Percentiles rank a stretch among this genome's conserved stretches.
These are phyloP conservation scores for Temnothorax longispinosus DNA, from an alignment of 1,140 invertebrate species.

Conservation along the genomic window DNA sequence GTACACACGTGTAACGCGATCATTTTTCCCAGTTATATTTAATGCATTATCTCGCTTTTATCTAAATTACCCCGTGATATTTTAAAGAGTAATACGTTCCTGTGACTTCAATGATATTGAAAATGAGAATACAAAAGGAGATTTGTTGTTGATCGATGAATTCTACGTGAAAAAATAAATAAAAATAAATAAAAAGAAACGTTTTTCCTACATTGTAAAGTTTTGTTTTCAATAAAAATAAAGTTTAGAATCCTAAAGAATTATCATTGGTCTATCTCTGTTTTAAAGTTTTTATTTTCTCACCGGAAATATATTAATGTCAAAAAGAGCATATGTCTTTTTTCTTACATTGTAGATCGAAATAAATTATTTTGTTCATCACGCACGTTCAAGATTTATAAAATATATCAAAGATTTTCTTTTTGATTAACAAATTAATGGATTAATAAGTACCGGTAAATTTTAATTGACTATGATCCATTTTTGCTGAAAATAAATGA, in stretches of 20 bases:
- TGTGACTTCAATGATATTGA: not conserved
- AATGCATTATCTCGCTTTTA: slow-evolving; percentile 39
- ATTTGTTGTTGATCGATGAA: not conserved
- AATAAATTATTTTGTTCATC: too few species aligned
- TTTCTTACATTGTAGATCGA: too few species aligned
- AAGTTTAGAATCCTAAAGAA: not conserved
- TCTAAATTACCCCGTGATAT: not conserved
- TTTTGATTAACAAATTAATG: too few species aligned
- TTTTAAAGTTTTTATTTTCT: not conserved
- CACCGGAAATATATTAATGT: too few species aligned
- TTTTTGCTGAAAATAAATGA: too few species aligned
- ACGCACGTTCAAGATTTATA: too few species aligned
- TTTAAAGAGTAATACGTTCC: not conserved
- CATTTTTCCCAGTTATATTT: slow-evolving; percentile 31
- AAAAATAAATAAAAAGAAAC: not conserved
- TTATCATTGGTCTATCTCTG: not conserved
- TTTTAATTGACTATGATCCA: too few species aligned
- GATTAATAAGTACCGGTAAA: too few species aligned
- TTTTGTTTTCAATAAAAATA: not conserved
- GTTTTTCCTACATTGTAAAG: not conserved
- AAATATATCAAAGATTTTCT: too few species aligned
- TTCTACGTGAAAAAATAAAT: not conserved
- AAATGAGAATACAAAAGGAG: not conserved
- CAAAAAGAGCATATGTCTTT: too few species aligned
- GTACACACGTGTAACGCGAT: slow-evolving; percentile 12